phyloP scores from a whole-genome alignment of 2,113 vertebrate genomes.

The Chrysochloris asiatica region DNA sequence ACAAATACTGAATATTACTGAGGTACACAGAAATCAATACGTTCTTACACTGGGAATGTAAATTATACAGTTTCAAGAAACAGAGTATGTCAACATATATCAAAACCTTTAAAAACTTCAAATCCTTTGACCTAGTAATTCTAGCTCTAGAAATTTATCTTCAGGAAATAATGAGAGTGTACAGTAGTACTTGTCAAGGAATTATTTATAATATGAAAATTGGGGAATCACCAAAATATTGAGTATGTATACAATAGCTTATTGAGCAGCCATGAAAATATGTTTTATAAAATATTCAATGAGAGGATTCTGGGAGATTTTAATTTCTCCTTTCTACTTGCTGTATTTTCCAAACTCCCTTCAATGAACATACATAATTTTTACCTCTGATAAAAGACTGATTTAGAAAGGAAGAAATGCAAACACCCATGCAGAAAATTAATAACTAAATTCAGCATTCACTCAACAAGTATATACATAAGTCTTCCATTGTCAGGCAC shows the following conservation, averaged over 20 bases:
- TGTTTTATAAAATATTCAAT: constrained; percentile 49
- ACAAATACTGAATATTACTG: neutral
- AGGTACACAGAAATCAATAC: neutral
- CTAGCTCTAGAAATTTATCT: constrained; percentile 47
- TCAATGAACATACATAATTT: neutral
- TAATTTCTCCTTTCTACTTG: constrained; percentile 44
- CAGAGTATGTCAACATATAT: constrained; percentile 39
- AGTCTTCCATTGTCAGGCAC: neutral
- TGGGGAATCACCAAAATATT: constrained; percentile 28
- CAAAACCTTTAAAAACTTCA: constrained; percentile 36
- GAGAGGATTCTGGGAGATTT: constrained; percentile 38
- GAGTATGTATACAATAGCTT: neutral
- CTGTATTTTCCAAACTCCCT: neutral
- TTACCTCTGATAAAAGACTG: constrained; percentile 6
- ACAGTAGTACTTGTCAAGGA: neutral
- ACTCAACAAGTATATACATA: neutral
- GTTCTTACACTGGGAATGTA: neutral
- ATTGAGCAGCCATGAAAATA: neutral
- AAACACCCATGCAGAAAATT: neutral
- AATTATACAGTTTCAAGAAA: constrained; percentile 48
- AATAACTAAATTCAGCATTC: neutral
- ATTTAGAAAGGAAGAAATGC: constrained; percentile 23
- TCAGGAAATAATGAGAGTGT: constrained; percentile 55
- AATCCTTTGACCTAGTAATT: constrained; percentile 39
- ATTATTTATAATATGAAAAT: constrained; percentile 41